Base-by-base conservation (phyloP, 2,888 invertebrate species). In the Agriotes lineatus region DNA sequence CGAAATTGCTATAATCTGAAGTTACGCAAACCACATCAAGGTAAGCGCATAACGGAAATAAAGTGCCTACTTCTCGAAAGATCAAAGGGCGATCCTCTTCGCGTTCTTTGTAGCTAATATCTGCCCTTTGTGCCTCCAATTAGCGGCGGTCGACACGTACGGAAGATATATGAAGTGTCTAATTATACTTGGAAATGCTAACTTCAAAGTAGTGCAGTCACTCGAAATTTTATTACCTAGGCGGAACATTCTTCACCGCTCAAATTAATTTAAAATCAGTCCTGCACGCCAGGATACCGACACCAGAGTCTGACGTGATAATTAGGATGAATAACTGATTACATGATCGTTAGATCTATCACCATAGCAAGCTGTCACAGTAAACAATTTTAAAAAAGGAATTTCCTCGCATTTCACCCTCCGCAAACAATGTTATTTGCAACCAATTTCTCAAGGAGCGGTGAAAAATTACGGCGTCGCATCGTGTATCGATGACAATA, bases 211-310 rank as follows among this genome's bases (percentile, higher is more conserved):
- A 25, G 33, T 33, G 18, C 52, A 48, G 30, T 14, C 63, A 42
- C 63, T 63, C 18, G 54, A 54, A 50, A 56, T 63, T 56, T 63
- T 63, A 63, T 63, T 63, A 45, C 61, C 61, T 50, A 22, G 25
- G 39, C 37, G 16, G 10, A 52, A 16, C 61, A 22, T 61, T 52
- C 39, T 42, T 39, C 61, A 9, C 19, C 39, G 63, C 42, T 56
- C 9, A 33, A 63, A 63, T 63, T 63, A 63, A 63, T 63, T 63
- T 63, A 39, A 39, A 52, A 52, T 37, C 18, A 12, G 33, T 45
- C 22, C 37, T 37, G 22, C 50, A 22, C 37, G 18, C 37, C 42
- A n/a, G 50, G 50, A 39, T 10, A 22, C n/a, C 61, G 12, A 35
- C 16, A n/a, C 19, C 37, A 37, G 39, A 14, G 48, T 30, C 48